Conservation (phyloP, 2,797 vertebrate genomes). For the Halcyon leucocephala region DNA sequence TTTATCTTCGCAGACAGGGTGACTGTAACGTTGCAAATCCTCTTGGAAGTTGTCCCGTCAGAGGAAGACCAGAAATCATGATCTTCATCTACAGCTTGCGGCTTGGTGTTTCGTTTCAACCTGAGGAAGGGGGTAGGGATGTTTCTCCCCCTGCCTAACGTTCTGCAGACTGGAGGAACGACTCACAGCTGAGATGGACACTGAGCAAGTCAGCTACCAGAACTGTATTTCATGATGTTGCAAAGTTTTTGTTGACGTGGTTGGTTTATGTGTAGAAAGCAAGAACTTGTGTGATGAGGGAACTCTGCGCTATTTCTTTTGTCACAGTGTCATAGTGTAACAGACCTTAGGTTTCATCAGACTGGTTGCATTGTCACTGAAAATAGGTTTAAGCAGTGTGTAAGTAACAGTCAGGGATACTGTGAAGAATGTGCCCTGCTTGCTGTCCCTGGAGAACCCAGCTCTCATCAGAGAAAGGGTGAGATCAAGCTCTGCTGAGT, state of each 20-base stretch:
- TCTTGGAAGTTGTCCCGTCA: conserved; percentile 90
- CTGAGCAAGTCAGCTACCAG: neutral
- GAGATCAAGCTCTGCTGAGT: conserved; percentile 22
- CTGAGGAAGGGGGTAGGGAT: neutral
- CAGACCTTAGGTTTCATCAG: neutral
- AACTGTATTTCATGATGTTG: neutral
- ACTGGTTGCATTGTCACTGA: conserved; percentile 13
- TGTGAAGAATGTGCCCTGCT: conserved; percentile 49
- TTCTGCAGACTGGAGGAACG: conserved; percentile 26
- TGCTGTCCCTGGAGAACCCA: neutral
- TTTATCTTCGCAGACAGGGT: conserved; percentile 82
- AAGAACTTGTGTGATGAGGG: neutral
- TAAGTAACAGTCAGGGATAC: conserved; percentile 1
- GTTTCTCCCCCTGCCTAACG: neutral
- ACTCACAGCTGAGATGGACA: neutral
- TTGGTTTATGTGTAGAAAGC: conserved; percentile 2
- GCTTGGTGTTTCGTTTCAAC: conserved; percentile 25
- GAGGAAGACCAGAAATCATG: conserved; percentile 78
- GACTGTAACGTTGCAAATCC: conserved; percentile 88
- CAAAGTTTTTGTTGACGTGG: neutral
- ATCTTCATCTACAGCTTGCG: conserved; percentile 13
- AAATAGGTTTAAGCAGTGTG: neutral
- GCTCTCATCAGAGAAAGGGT: neutral
- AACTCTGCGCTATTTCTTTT: neutral
- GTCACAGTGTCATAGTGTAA: neutral